Evolutionary conservation across 2,888 invertebrate species (phyloP), one percentile per base, ranked within the genome.

Genomic region (Microdon myrmicae): DNA sequence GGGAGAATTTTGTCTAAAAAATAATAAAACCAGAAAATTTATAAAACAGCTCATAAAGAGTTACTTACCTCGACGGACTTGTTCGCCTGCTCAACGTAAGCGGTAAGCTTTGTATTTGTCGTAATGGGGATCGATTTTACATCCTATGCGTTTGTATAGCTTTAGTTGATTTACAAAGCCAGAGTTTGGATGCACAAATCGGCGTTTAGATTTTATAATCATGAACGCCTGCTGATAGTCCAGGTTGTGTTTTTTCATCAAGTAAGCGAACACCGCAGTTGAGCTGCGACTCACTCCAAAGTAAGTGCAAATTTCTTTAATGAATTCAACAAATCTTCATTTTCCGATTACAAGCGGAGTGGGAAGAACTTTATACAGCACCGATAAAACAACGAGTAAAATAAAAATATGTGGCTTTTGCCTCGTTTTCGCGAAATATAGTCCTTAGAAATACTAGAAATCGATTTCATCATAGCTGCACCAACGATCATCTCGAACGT

Each of bases 231-330:
- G 87, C 22, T 85, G 82, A 69, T 88, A 90, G 51, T 85, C 84
- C 29, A 92, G 76, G n/a, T 85, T 80, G 74, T 92, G 86, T 70
- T 90, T 91, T 73, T 90, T 89, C 96, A 96, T 96, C 7, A 94
- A 79, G 75, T 89, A 94, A 0, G 91, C 94, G 49, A 94, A 88
- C 0, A 94, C 90, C 2, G 94, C 83, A 0, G 94, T 89, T 0
- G 94, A 91, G 75, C 95, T 95, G 44, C 96, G 85, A 1, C 95
- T 96, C 2, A 94, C 89, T 8, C 96, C 96, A 72, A 89, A 94
- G 76, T 92, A 92, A 79, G 90, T 91, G 76, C 26, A n/a, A n/a
- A n/a, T n/a, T n/a, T n/a, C n/a, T n/a, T n/a, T n/a, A n/a, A n/a
- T n/a, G n/a, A n/a, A n/a, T n/a, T n/a, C n/a, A n/a, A n/a, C n/a